A percentile compares a stretch with the other conserved stretches of the same genome.
Evolutionary conservation across 2,888 invertebrate species (phyloP).

Genomic region (Lasius fuliginosus): DNA sequence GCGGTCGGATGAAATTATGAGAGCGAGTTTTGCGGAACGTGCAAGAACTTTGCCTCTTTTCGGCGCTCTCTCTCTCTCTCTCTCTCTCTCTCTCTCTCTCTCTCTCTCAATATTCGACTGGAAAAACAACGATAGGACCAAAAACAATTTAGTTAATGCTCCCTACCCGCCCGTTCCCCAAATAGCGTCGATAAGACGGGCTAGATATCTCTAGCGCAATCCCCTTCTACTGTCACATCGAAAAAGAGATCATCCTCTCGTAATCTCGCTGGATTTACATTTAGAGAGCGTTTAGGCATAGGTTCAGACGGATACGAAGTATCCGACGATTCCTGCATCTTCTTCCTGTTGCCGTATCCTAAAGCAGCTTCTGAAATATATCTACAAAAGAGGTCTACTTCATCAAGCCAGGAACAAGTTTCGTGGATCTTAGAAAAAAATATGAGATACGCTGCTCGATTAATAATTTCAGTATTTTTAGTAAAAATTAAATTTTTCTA

Average conservation of each 20-base stretch:
- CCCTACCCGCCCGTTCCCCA: slow-evolving; percentile 55
- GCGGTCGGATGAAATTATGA: slow-evolving; percentile 64
- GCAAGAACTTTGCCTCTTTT: slow-evolving; percentile 55
- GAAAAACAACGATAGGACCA: slow-evolving; percentile 59
- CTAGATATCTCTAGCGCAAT: slow-evolving; percentile 66
- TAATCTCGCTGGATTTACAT: slow-evolving; percentile 79
- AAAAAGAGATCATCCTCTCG: slow-evolving; percentile 69
- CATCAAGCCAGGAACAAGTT: background rate
- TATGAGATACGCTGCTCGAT: background rate
- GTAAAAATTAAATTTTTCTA: background rate
- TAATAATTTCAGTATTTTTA: background rate
- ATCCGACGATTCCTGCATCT: slow-evolving; percentile 46
- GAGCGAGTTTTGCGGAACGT: slow-evolving; percentile 50
- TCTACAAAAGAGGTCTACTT: slow-evolving; percentile 6
- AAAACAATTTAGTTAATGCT: slow-evolving; percentile 79
- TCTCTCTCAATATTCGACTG: background rate
- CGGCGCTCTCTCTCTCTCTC: slow-evolving; percentile 6
- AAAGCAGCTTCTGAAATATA: background rate
- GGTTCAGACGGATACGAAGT: slow-evolving; percentile 30
- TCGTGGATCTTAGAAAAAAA: background rate
- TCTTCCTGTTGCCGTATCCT: background rate
- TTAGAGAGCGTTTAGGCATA: slow-evolving; percentile 77
- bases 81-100: background rate
- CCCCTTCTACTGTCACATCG: slow-evolving; percentile 46
- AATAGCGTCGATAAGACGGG: slow-evolving; percentile 74